phyloP scores from a whole-genome alignment of 2,113 vertebrate genomes.

The Rostratula benghalensis region DNA sequence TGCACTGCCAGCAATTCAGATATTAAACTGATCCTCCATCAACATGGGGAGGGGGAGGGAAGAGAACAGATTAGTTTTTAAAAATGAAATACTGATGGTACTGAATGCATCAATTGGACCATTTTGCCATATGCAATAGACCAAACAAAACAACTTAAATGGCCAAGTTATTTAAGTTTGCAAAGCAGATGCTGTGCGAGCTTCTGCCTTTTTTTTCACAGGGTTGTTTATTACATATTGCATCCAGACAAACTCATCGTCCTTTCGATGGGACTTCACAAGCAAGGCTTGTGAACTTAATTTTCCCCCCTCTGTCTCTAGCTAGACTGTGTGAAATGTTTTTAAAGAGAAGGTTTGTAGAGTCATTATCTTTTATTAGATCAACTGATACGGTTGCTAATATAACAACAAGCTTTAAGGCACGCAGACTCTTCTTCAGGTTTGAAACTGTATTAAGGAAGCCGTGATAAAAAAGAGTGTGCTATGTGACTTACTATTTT shows the following conservation, averaged over 20 bases:
- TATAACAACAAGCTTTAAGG: background rate
- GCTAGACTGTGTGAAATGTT: conserved; percentile 22
- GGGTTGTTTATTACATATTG: conserved; percentile 64
- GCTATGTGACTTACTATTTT: background rate
- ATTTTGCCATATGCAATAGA: conserved; percentile 60
- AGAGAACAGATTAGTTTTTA: conserved; percentile 19
- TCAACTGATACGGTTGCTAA: background rate
- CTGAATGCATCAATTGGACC: conserved; percentile 47
- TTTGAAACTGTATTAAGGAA: conserved; percentile 18
- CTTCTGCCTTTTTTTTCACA: conserved; percentile 51
- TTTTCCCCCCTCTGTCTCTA: conserved; percentile 16
- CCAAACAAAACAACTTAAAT: conserved; percentile 63
- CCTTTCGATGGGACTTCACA: conserved; percentile 5
- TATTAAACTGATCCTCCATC: conserved; percentile 55
- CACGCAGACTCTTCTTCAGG: background rate
- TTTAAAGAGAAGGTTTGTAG: conserved; percentile 24
- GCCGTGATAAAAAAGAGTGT: background rate
- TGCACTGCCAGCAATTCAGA: conserved; percentile 62
- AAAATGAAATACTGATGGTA: conserved; percentile 58
- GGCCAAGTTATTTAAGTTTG: conserved; percentile 63
- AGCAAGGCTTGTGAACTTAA: conserved; percentile 19
- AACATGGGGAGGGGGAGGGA: background rate
- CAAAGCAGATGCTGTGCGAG: conserved; percentile 60
- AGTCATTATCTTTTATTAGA: conserved; percentile 45
- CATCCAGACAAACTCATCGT: conserved; percentile 56